phyloP scores from a whole-genome alignment of 2,888 invertebrate genomes.

The Minunthozetes semirufus region DNA sequence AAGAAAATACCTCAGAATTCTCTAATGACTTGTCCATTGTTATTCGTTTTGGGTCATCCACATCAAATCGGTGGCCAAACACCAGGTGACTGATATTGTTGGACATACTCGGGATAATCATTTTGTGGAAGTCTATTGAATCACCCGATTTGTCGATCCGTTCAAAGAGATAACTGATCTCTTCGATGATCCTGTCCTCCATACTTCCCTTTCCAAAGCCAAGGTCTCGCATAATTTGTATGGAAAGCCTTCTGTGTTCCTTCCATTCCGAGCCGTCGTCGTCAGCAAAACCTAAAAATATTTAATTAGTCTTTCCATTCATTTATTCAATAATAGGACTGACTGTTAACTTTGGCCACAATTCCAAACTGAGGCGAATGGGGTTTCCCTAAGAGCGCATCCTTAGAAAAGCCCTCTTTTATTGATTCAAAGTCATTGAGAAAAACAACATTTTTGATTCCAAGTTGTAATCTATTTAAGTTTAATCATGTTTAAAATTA shows the following conservation, averaged over 20 bases:
- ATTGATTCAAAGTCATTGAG: constrained; percentile 38
- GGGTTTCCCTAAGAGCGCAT: constrained; percentile 36
- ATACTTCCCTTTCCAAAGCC: constrained; percentile 42
- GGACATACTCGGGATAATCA: constrained; percentile 40
- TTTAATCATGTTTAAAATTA: background rate
- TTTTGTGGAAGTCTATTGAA: background rate
- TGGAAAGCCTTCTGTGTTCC: constrained; percentile 41
- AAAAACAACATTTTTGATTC: constrained; percentile 38
- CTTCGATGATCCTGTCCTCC: constrained; percentile 41
- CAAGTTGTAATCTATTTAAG: constrained; percentile 34
- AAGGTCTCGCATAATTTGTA: constrained; percentile 40
- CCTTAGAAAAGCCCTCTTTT: constrained; percentile 39
- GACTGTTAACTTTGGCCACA: constrained; percentile 31
- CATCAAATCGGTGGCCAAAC: constrained; percentile 28
- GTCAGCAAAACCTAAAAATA: too few relatives aligned
- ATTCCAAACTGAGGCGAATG: constrained; percentile 24
- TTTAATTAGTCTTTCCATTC: too few relatives aligned
- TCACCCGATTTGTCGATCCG: constrained; percentile 22
- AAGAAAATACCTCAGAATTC: too few relatives aligned
- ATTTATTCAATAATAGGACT: background rate
- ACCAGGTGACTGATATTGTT: constrained; percentile 42
- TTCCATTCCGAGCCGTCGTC: constrained; percentile 37
- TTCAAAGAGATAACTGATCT: constrained; percentile 37
- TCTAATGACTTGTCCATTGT: constrained; percentile 13
- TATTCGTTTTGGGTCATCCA: constrained; percentile 29